phyloP scores from a whole-genome alignment of 1,140 invertebrate species.

The Ephestia elutella region DNA sequence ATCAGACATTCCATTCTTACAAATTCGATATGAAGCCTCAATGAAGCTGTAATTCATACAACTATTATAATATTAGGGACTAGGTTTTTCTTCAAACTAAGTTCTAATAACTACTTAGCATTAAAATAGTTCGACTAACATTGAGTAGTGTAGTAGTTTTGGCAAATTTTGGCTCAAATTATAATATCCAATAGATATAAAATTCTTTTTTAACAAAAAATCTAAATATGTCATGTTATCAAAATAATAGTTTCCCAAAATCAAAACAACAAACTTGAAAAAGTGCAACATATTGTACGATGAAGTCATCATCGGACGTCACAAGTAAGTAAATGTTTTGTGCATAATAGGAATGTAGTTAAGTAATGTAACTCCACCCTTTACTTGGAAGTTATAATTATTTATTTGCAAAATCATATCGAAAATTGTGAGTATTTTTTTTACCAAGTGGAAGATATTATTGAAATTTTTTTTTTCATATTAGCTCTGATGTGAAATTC shows the following conservation, averaged over 20 bases:
- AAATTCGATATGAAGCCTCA: slow-evolving; percentile 28
- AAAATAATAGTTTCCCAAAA: not conserved
- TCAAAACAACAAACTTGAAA: not conserved
- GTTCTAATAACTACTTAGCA: slow-evolving; percentile 28
- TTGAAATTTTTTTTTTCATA: too few species aligned
- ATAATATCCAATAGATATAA: slow-evolving; percentile 32
- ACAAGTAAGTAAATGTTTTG: too few species aligned
- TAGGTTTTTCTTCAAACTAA: slow-evolving; percentile 30
- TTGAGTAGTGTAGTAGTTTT: slow-evolving; percentile 39
- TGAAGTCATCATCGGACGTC: too few species aligned
- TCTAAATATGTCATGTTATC: too few species aligned
- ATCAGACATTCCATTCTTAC: slow-evolving; percentile 6
- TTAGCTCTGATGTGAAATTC: too few species aligned
- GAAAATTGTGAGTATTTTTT: too few species aligned
- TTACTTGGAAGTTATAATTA: too few species aligned
- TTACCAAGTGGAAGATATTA: too few species aligned
- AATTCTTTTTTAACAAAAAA: not conserved
- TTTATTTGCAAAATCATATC: too few species aligned
- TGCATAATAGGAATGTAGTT: too few species aligned
- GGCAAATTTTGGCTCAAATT: slow-evolving; percentile 69
- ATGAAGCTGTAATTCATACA: slow-evolving; percentile 22
- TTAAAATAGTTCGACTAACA: slow-evolving; percentile 28
- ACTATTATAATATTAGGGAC: slow-evolving; percentile 25
- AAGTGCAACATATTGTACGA: too few species aligned
- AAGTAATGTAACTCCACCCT: too few species aligned